These are phyloP conservation scores for Sipha flava DNA, from an alignment of 1,140 invertebrate genomes.

Conservation along the genomic window DNA sequence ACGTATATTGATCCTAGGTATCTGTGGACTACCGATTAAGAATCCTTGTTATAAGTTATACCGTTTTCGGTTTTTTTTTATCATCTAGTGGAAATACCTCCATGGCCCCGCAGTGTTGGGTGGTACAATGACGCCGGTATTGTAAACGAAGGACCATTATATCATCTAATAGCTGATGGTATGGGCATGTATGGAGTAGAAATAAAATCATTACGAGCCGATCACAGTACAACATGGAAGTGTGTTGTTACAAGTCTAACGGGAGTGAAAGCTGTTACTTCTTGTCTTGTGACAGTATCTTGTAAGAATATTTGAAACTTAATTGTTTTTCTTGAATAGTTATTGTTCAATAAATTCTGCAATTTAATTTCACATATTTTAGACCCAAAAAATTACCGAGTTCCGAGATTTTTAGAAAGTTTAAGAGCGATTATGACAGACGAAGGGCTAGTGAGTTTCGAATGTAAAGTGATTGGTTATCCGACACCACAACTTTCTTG, in stretches of 20 bases:
- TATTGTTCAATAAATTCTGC: no score
- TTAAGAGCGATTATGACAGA: slow-evolving; percentile 78
- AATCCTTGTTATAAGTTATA: no score
- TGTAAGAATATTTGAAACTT: slow-evolving; percentile 47
- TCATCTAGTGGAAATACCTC: slow-evolving; percentile 61
- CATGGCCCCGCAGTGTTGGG: slow-evolving; percentile 65
- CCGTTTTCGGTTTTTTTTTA: no score
- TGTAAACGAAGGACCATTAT: slow-evolving; percentile 54
- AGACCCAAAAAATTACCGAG: slow-evolving; percentile 83
- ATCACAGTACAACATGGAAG: slow-evolving; percentile 81
- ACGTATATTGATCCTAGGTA: no score
- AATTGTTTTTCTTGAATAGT: neutral
- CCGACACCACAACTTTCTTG: slow-evolving; percentile 74
- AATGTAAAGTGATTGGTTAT: slow-evolving; percentile 85
- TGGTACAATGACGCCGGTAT: slow-evolving; percentile 79
- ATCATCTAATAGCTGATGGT: slow-evolving; percentile 67
- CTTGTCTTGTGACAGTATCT: slow-evolving; percentile 61
- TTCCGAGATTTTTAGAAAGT: slow-evolving; percentile 80
- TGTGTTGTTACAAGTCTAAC: slow-evolving; percentile 65
- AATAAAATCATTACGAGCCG: slow-evolving; percentile 60
- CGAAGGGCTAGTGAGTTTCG: slow-evolving; percentile 82
- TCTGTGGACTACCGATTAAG: no score
- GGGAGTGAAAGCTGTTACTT: slow-evolving; percentile 62
- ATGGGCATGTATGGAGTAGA: slow-evolving; percentile 67
- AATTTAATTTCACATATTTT: slow-evolving; percentile 37